phyloP scores from a whole-genome alignment of 1,140 invertebrate genomes.

The Arctopsyche grandis region DNA sequence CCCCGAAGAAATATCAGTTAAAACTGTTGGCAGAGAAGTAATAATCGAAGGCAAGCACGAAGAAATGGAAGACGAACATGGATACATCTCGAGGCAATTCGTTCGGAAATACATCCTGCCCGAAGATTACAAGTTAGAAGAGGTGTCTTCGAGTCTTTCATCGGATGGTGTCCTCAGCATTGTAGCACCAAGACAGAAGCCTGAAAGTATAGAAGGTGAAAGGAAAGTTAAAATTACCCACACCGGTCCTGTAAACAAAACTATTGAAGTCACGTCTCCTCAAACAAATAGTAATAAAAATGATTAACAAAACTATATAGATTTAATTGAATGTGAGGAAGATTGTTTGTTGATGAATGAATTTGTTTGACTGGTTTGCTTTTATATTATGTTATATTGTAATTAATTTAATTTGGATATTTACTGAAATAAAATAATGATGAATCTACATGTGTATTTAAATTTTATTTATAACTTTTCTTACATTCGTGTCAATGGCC shows the following conservation, averaged over 20 bases:
- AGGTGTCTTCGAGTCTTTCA: slow-evolving; percentile 73
- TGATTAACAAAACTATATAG: too few relatives aligned
- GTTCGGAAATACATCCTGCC: slow-evolving; percentile 72
- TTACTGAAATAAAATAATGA: too few relatives aligned
- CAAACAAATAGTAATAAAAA: too few relatives aligned
- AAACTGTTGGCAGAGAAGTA: slow-evolving; percentile 73
- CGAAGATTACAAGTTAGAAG: slow-evolving; percentile 70
- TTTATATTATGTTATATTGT: too few relatives aligned
- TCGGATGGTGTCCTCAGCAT: slow-evolving; percentile 79
- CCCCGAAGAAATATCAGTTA: slow-evolving; percentile 81
- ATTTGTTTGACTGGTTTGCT: too few relatives aligned
- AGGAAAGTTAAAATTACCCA: slow-evolving; percentile 69
- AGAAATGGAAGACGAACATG: slow-evolving; percentile 75
- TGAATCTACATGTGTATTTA: too few relatives aligned
- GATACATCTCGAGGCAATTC: slow-evolving; percentile 75
- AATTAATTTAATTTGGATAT: too few relatives aligned
- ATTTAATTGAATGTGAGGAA: too few relatives aligned
- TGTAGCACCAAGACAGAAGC: slow-evolving; percentile 68
- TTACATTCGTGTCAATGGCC: too few relatives aligned
- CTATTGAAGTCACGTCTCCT: neutral
- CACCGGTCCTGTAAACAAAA: neutral
- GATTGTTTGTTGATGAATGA: too few relatives aligned
- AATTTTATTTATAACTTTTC: too few relatives aligned
- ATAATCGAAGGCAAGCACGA: slow-evolving; percentile 75
- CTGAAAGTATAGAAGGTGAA: slow-evolving; percentile 64